These are phyloP conservation scores for Nestor notabilis DNA, from an alignment of 2,113 vertebrate genomes.

Conservation along the genomic window DNA sequence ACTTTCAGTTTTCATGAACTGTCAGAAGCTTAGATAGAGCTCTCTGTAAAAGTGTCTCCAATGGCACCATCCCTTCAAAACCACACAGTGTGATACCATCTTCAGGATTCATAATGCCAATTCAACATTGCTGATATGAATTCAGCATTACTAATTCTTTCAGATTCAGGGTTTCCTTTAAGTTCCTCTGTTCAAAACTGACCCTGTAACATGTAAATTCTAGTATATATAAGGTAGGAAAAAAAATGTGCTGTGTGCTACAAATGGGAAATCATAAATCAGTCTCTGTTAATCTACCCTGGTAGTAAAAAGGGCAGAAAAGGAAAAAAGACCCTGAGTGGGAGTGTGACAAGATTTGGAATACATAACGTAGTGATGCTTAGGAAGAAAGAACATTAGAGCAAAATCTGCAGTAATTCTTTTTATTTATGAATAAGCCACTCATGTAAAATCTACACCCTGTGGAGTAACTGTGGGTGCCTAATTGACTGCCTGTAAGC, in stretches of 20 bases:
- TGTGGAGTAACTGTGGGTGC: slow-evolving; percentile 68
- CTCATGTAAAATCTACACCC: slow-evolving; percentile 64
- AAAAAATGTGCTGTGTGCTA: background rate
- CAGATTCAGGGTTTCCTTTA: background rate
- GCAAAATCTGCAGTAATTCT: slow-evolving; percentile 19
- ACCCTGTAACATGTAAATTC: background rate
- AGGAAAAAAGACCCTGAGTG: background rate
- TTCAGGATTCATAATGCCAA: background rate
- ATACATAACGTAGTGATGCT: background rate
- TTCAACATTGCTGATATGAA: background rate
- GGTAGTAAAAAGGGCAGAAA: background rate
- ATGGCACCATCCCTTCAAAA: background rate
- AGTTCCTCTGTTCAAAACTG: background rate
- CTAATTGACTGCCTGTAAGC: slow-evolving; percentile 73
- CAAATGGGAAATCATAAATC: background rate
- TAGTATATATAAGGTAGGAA: background rate
- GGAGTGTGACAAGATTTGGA: background rate
- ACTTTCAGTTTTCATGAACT: background rate
- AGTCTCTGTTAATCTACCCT: background rate
- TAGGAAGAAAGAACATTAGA: background rate
- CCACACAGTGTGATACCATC: background rate
- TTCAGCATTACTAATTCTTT: background rate
- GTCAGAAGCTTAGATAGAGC: background rate
- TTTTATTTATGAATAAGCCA: slow-evolving; percentile 68
- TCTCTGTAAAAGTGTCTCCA: background rate